phyloP scores from a whole-genome alignment of 2,888 invertebrate genomes.

The Formica aserva region DNA sequence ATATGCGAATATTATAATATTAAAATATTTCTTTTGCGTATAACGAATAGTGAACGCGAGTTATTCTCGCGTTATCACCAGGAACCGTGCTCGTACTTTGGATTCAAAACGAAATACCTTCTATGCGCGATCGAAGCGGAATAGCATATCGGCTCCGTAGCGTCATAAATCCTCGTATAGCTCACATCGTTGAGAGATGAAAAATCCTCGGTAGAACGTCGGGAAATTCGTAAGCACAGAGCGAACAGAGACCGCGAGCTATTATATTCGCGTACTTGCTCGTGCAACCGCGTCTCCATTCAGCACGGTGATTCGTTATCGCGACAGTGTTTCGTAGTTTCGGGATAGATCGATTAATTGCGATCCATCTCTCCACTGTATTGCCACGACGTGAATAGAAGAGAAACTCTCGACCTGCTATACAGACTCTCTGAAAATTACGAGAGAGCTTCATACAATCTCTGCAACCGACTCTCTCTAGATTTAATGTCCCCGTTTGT shows the following conservation, averaged over 20 bases:
- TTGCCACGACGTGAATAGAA: constrained; percentile 66
- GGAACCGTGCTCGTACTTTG: constrained; percentile 20
- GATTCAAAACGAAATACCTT: constrained; percentile 42
- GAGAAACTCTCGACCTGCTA: constrained; percentile 66
- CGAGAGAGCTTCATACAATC: constrained; percentile 68
- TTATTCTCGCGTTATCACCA: constrained; percentile 37
- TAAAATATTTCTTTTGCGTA: constrained; percentile 6
- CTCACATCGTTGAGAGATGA: constrained; percentile 49
- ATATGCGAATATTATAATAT: not conserved
- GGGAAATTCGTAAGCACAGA: constrained; percentile 35
- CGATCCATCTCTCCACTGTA: constrained; percentile 74
- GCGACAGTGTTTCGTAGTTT: constrained; percentile 68
- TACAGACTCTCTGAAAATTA: constrained; percentile 66
- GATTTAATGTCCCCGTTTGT: constrained; percentile 39
- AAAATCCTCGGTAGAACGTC: constrained; percentile 43
- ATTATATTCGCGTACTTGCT: constrained; percentile 60
- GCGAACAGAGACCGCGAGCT: constrained; percentile 55
- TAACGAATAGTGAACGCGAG: not conserved
- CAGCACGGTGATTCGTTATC: constrained; percentile 77
- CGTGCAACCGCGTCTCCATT: constrained; percentile 66
- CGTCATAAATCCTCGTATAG: constrained; percentile 28
- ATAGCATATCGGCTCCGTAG: constrained; percentile 38
- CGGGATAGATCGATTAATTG: constrained; percentile 79
- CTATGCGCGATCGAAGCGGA: constrained; percentile 28
- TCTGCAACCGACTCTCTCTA: constrained; percentile 2